A percentile compares a stretch with the other conserved stretches of the same genome.
Evolutionary conservation across 1,140 invertebrate genomes (phyloP).

Genomic region (Pseudomyrmex dendroicus): DNA sequence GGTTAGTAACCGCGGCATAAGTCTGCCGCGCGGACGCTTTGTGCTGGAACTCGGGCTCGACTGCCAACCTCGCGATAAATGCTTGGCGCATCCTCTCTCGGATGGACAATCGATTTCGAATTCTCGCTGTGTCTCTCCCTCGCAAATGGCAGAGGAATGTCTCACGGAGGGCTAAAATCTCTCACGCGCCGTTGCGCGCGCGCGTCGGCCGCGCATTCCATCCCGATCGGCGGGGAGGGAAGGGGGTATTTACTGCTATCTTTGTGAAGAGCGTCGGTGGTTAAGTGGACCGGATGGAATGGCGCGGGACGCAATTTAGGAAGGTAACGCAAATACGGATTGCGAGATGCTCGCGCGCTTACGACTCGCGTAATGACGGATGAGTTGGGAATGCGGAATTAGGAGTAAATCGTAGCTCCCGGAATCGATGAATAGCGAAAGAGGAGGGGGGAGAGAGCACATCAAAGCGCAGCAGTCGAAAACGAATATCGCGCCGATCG

Average conservation of each 20-base stretch:
- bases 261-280: conserved; percentile 2
- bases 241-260: conserved; percentile 13
- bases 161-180: conserved; percentile 52
- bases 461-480: background rate
- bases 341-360: conserved; percentile 1
- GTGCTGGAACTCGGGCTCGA: conserved; percentile 32
- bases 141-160: conserved; percentile 43
- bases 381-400: background rate
- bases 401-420: background rate
- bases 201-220: conserved; percentile 1
- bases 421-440: background rate
- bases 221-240: background rate
- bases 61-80: conserved; percentile 59
- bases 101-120: conserved; percentile 41
- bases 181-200: background rate
- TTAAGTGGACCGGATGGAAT: conserved; percentile 25
- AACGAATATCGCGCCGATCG: background rate
- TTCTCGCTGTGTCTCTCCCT: background rate
- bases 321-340: conserved; percentile 28
- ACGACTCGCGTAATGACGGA: conserved; percentile 8
- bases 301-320: conserved; percentile 11
- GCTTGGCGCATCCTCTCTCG: conserved; percentile 7
- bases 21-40: conserved; percentile 59
- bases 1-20: too few species aligned
- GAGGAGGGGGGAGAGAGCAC: background rate